Evolutionary conservation across 2,888 invertebrate species (phyloP).

Genomic region (Drosophila meridiana): DNA sequence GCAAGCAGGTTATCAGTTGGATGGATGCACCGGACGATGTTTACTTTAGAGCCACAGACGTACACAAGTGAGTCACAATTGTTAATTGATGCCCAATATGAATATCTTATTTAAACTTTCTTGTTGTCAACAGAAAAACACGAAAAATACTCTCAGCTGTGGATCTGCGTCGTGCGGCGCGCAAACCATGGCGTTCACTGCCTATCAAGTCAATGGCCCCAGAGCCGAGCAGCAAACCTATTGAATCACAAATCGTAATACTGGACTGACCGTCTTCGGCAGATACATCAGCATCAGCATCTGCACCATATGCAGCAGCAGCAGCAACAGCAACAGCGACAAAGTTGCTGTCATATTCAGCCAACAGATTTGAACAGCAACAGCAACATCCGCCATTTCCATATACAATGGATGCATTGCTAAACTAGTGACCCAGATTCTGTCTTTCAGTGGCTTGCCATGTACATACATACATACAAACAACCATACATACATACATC

Average conservation of each 20-base stretch:
- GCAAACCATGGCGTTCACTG: constrained; percentile 92
- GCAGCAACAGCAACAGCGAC: constrained; percentile 46
- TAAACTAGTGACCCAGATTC: constrained; percentile 84
- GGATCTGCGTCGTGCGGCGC: constrained; percentile 93
- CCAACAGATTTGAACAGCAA: constrained; percentile 69
- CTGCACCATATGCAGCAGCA: constrained; percentile 47
- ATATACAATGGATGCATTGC: constrained; percentile 89
- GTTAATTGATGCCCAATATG: not conserved
- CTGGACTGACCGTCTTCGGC: constrained; percentile 89
- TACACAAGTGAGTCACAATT: constrained; percentile 91
- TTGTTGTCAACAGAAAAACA: constrained; percentile 88
- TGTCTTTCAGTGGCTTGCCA: constrained; percentile 71
- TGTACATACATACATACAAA: constrained; percentile 65
- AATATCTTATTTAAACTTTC: not conserved
- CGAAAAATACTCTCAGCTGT: constrained; percentile 92
- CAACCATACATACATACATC: constrained; percentile 36
- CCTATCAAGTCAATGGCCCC: constrained; percentile 83
- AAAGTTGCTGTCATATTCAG: constrained; percentile 69
- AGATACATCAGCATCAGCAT: constrained; percentile 61
- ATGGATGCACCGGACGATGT: constrained; percentile 99
- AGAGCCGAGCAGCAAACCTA: constrained; percentile 83
- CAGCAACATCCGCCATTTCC: constrained; percentile 86
- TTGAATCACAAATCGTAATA: constrained; percentile 89
- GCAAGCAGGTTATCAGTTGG: constrained; percentile 98
- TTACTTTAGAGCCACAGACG: constrained; percentile 96